These are phyloP conservation scores for Miltochrista miniata DNA, from an alignment of 2,888 invertebrate species.

Conservation along the genomic window DNA sequence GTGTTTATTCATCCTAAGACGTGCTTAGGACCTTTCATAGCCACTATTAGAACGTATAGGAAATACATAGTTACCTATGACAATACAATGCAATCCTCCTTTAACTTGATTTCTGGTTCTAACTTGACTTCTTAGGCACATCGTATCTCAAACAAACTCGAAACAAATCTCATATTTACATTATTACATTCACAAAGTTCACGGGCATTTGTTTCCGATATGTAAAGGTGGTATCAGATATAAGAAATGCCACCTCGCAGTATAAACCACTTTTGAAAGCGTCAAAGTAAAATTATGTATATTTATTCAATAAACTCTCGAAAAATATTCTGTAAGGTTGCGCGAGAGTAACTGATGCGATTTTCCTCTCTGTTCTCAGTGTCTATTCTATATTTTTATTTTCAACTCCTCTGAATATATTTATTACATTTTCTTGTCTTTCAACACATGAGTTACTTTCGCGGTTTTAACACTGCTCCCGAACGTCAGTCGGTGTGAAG, in stretches of 20 bases:
- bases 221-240: slow-evolving; percentile 19
- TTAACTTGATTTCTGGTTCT: no score
- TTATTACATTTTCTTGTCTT: slow-evolving; percentile 73
- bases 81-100: no score
- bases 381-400: slow-evolving; percentile 74
- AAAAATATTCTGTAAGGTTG: slow-evolving; percentile 69
- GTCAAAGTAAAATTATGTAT: slow-evolving; percentile 70
- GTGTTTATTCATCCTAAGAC: no score
- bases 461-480: slow-evolving; percentile 48
- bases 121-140: no score
- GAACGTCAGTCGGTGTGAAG: slow-evolving; percentile 45
- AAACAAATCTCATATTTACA: background rate
- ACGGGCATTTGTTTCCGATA: slow-evolving; percentile 16
- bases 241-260: slow-evolving; percentile 30
- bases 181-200: slow-evolving; percentile 18
- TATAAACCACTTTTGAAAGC: slow-evolving; percentile 58
- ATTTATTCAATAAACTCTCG: slow-evolving; percentile 75
- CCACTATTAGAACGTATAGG: no score
- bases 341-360: slow-evolving; percentile 67
- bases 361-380: slow-evolving; percentile 69
- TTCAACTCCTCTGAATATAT: slow-evolving; percentile 75
- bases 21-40: no score
- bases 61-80: no score
- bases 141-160: no score
- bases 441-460: slow-evolving; percentile 66